phyloP scores from a whole-genome alignment of 2,113 vertebrate genomes.

The Gobius niger region DNA sequence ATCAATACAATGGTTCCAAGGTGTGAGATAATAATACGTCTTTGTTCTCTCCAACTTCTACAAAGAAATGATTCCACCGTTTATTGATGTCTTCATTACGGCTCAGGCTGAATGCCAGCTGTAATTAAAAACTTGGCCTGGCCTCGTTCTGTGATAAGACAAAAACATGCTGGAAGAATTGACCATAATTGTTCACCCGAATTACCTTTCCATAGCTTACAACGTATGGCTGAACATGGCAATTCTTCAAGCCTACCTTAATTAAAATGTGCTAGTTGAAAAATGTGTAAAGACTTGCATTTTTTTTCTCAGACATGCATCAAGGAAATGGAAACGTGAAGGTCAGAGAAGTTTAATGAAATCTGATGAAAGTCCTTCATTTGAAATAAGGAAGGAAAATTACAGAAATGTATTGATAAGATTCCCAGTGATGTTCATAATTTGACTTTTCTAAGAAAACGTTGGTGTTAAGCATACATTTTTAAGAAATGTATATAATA shows the following conservation, averaged over 20 bases:
- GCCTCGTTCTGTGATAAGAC: slow-evolving; percentile 35
- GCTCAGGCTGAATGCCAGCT: slow-evolving; percentile 6
- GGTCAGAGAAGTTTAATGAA: background rate
- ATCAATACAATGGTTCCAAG: background rate
- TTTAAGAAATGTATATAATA: background rate
- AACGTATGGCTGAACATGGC: too few species aligned
- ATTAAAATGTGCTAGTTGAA: background rate
- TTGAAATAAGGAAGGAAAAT: background rate
- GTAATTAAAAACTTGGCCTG: slow-evolving; percentile 42
- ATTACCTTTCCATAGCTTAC: background rate
- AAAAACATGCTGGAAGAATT: slow-evolving; percentile 11
- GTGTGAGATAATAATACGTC: background rate
- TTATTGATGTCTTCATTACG: slow-evolving; percentile 37
- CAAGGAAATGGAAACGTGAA: background rate
- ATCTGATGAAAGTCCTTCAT: background rate
- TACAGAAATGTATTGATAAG: background rate
- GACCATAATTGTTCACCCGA: slow-evolving; percentile 10
- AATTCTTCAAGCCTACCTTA: background rate
- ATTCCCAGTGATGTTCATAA: background rate
- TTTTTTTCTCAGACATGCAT: background rate
- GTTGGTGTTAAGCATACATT: background rate
- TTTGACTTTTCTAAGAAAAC: background rate
- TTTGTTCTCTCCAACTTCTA: background rate
- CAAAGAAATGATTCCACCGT: slow-evolving; percentile 29
- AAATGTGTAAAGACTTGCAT: background rate